Evolutionary conservation across 2,113 vertebrate genomes (phyloP).

Genomic region (Trochalopteron elliotii): DNA sequence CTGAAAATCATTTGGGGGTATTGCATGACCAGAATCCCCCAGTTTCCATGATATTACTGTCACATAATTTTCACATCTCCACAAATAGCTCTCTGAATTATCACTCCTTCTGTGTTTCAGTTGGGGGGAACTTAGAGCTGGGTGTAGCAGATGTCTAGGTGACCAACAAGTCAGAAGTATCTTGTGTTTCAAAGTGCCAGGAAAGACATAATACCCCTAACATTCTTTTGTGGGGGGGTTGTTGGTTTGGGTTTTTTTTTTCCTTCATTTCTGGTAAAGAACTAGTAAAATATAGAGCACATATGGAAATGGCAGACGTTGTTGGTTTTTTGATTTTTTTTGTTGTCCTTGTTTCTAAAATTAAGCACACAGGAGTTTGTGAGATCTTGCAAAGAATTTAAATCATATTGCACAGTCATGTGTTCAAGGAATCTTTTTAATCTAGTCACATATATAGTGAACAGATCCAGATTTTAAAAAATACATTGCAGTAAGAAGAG

Average conservation of each 20-base stretch:
- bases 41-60: background rate
- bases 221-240: background rate
- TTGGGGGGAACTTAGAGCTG: background rate
- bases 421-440: constrained; percentile 23
- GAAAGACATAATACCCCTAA: background rate
- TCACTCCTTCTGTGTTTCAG: background rate
- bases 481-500: background rate
- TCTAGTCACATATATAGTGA: background rate
- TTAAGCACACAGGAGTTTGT: constrained; percentile 6
- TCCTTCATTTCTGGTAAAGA: background rate
- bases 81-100: background rate
- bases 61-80: background rate
- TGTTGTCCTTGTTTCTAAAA: constrained; percentile 58
- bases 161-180: background rate
- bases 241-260: background rate
- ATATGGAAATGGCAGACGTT: constrained; percentile 56
- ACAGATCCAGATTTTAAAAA: background rate
- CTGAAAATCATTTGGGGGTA: background rate
- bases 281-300: constrained; percentile 2
- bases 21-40: background rate
- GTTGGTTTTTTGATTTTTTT: background rate
- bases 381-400: constrained; percentile 31
- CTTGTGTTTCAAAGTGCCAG: background rate
- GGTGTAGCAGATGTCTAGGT: background rate
- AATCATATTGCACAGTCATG: constrained; percentile 20